A percentile compares a stretch with the other conserved stretches of the same genome.
These are phyloP conservation scores for Brachionus rotundiformis DNA, from an alignment of 1,140 invertebrate genomes.

Conservation along the genomic window DNA sequence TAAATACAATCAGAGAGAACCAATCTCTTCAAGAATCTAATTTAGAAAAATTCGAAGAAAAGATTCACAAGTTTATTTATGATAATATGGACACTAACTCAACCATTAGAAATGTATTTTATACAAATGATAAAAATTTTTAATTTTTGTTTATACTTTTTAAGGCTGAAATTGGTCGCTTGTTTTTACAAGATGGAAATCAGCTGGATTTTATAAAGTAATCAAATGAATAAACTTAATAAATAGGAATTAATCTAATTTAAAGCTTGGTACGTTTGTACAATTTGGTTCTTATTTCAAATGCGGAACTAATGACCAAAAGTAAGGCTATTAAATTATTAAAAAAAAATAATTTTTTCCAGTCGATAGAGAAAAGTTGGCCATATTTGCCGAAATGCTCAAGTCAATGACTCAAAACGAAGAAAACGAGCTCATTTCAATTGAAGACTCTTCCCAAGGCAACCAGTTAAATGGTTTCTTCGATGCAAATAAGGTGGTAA, in stretches of 20 bases:
- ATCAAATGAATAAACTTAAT: neutral
- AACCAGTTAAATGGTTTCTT: neutral
- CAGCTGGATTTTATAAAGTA: conserved; percentile 18
- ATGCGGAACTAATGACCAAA: conserved; percentile 3
- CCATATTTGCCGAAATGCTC: neutral
- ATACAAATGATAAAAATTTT: neutral
- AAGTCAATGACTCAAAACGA: neutral
- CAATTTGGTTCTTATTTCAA: conserved; percentile 30
- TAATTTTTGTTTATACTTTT: neutral
- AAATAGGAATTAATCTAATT: neutral
- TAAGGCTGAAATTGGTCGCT: neutral
- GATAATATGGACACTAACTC: conserved; percentile 14
- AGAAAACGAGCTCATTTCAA: neutral
- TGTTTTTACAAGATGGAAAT: conserved; percentile 5
- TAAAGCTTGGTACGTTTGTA: neutral
- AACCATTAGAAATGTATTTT: conserved; percentile 1
- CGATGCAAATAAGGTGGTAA: neutral
- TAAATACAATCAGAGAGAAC: neutral
- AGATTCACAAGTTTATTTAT: conserved; percentile 34
- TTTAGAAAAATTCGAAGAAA: neutral
- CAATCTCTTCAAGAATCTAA: neutral
- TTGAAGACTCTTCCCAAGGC: neutral
- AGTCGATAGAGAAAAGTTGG: conserved; percentile 29
- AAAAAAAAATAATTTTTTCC: neutral
- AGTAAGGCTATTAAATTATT: neutral